Evolutionary conservation across 1,140 invertebrate species (phyloP), one percentile per base, ranked within the genome.

Genomic region (Cydia splendana): DNA sequence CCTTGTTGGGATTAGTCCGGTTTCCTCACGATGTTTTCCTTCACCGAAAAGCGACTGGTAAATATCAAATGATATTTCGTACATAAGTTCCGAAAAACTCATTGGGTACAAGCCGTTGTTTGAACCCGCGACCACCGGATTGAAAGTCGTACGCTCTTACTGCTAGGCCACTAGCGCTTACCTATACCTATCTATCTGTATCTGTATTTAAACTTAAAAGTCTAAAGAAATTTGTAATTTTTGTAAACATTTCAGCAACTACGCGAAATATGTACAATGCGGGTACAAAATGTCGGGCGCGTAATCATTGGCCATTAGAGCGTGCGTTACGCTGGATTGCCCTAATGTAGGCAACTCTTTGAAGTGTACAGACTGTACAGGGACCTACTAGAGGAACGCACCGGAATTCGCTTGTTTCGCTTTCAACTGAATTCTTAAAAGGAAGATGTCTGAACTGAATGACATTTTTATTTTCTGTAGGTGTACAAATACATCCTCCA

Each of bases 261-360:
- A 45, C 30, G n/a, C 20, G 10, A 20, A 18, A 15, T 69, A 71
- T 42, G 67, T 45, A 42, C 45, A 71, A 71, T 71, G 30, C n/a
- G 67, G 34, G 67, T 71, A 71, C 34, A 71, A 42, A 42, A 71
- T 42, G 34, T 69, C 24, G 67, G 38, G 13, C 67, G 67, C 30
- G n/a, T 71, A 71, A 71, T 71, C 67, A 71, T 71, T 71, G 67
- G 15, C 34, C 67, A 71, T 71, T 71, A 71, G 67, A 71, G 67
- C 67, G 65, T 69, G 65, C 28, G 65, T 69, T 20, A 69, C 65
- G 65, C 65, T 42, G 65, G 65, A 69, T 71, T 71, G 67, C 67
- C 67, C 67, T 42, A n/a, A 71, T 71, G 67, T 71, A 71, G 67
- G 67, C 67, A 45, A 71, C 67, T 71, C 67, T 71, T 71, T 71